phyloP scores from a whole-genome alignment of 2,113 vertebrate species.

The Clarias gariepinus region DNA sequence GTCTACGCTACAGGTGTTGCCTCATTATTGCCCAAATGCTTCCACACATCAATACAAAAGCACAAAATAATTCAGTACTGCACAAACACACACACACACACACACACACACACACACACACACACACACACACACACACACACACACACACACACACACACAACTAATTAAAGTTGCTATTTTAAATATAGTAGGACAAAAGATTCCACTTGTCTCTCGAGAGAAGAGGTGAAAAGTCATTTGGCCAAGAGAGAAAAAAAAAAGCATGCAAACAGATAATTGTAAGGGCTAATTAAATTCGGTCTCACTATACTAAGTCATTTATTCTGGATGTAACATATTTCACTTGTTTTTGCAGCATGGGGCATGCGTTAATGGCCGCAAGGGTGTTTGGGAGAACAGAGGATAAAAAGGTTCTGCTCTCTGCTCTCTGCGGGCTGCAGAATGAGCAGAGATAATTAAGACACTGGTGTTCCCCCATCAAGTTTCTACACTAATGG shows the following conservation, averaged over 20 bases:
- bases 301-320: conserved; percentile 43
- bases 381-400: conserved; percentile 39
- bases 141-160: background rate
- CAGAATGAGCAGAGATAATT: conserved; percentile 54
- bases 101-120: conserved; percentile 9
- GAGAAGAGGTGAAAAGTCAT: conserved; percentile 40
- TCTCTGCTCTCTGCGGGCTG: conserved; percentile 47
- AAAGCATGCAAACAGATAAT: conserved; percentile 40
- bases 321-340: conserved; percentile 49
- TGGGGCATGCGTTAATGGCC: conserved; percentile 49
- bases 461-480: conserved; percentile 51
- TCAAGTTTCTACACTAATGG: conserved; percentile 55
- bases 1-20: background rate
- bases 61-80: background rate
- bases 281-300: conserved; percentile 51
- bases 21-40: conserved; percentile 8
- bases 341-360: conserved; percentile 49
- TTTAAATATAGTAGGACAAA: conserved; percentile 34
- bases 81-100: conserved; percentile 22
- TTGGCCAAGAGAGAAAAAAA: conserved; percentile 36
- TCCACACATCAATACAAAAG: background rate
- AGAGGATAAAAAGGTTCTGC: conserved; percentile 45
- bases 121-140: background rate
- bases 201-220: background rate
- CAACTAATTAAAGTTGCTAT: conserved; percentile 21